These are phyloP conservation scores for Thymelicus acteon DNA, from an alignment of 2,888 invertebrate species.

Conservation along the genomic window DNA sequence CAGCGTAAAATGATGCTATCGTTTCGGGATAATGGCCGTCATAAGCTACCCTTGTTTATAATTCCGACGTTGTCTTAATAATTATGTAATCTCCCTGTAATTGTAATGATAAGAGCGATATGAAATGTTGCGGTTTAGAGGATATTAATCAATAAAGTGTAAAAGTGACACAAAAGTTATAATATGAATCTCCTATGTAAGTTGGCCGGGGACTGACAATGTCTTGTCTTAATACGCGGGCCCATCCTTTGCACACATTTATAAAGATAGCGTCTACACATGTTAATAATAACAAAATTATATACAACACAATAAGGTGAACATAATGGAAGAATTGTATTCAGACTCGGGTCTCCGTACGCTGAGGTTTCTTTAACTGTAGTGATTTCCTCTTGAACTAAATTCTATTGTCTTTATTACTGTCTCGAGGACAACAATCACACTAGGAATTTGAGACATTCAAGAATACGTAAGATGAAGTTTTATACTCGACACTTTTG, in stretches of 20 bases:
- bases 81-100: conserved; percentile 24
- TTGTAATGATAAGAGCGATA: conserved; percentile 1
- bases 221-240: background rate
- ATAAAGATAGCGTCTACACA: background rate
- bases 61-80: conserved; percentile 33
- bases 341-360: background rate
- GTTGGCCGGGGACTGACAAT: conserved; percentile 1
- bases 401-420: too few species aligned
- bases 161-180: background rate
- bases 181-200: background rate
- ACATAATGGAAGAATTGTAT: background rate
- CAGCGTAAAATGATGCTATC: conserved; percentile 27
- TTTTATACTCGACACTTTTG: too few species aligned
- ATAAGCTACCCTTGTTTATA: conserved; percentile 35
- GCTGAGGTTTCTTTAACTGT: too few species aligned
- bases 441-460: too few species aligned
- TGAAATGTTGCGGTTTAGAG: background rate
- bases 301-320: background rate
- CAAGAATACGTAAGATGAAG: too few species aligned
- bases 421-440: too few species aligned
- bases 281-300: background rate
- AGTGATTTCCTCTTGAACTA: too few species aligned
- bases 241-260: background rate
- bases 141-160: background rate
- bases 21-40: conserved; percentile 24